A percentile compares a stretch with the other conserved stretches of the same genome.
phyloP scores from a whole-genome alignment of 2,797 vertebrate genomes.

The Alfaro cultratus region DNA sequence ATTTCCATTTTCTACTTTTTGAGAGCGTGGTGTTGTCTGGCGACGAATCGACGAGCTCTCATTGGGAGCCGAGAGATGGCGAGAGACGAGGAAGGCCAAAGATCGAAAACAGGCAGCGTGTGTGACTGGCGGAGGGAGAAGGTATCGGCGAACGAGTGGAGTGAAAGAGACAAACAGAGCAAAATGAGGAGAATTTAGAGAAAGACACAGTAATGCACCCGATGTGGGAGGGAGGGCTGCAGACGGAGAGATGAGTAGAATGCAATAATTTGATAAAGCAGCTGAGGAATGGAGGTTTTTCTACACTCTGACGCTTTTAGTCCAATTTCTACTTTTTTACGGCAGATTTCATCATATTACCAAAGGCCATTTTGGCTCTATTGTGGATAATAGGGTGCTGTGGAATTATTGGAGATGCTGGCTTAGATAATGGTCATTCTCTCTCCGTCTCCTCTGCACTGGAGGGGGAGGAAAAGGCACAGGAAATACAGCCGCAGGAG shows the following conservation, averaged over 20 bases:
- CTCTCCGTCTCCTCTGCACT: conserved; percentile 46
- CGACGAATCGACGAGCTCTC: conserved; percentile 36
- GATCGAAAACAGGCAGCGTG: conserved; percentile 29
- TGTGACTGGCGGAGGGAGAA: conserved; percentile 53
- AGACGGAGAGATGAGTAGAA: conserved; percentile 73
- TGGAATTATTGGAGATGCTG: conserved; percentile 79
- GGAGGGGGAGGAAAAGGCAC: conserved; percentile 53
- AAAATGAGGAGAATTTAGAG: conserved; percentile 59
- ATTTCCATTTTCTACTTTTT: conserved; percentile 64
- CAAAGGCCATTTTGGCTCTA: conserved; percentile 78
- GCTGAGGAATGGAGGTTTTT: conserved; percentile 77
- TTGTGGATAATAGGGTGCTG: conserved; percentile 78
- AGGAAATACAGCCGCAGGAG: conserved; percentile 48
- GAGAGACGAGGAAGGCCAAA: conserved; percentile 31
- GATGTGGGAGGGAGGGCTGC: conserved; percentile 58
- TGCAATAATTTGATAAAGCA: conserved; percentile 80
- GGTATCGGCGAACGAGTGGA: conserved; percentile 50
- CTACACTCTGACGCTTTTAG: conserved; percentile 79
- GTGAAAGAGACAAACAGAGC: conserved; percentile 42
- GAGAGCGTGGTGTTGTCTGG: conserved; percentile 43
- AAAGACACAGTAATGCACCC: conserved; percentile 62
- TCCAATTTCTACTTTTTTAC: conserved; percentile 79
- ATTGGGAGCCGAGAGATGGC: conserved; percentile 17
- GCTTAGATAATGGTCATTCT: conserved; percentile 79
- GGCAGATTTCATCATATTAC: conserved; percentile 83